Percentiles rank a stretch among this genome's conserved stretches.
Conservation (phyloP, 2,113 vertebrate species). For the Cervus canadensis region DNA sequence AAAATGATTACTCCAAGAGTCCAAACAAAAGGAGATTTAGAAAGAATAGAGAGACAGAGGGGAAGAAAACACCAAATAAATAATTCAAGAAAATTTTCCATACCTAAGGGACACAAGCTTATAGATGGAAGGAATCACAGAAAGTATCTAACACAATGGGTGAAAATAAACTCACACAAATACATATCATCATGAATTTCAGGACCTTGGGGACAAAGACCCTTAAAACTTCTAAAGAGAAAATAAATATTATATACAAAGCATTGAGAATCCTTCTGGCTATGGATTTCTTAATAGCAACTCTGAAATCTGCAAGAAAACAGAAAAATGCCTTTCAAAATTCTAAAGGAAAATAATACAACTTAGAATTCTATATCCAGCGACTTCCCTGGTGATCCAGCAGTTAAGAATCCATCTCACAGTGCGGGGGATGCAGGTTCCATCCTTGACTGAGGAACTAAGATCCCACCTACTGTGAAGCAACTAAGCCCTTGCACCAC, state of each 20-base stretch:
- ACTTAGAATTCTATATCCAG: slow-evolving; percentile 40
- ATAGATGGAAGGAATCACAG: neutral
- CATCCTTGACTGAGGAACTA: neutral
- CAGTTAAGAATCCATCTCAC: neutral
- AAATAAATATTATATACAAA: neutral
- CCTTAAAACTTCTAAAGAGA: neutral
- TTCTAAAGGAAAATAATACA: slow-evolving; percentile 4
- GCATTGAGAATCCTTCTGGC: neutral
- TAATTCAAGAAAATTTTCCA: neutral
- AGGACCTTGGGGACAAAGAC: neutral
- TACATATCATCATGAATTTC: neutral
- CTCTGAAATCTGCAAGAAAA: neutral
- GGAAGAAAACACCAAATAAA: neutral
- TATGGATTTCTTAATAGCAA: neutral
- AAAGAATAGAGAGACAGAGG: neutral
- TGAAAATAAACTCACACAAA: neutral
- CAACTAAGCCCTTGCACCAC: neutral
- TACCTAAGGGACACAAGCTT: neutral
- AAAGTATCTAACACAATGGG: neutral
- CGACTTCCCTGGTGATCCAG: neutral
- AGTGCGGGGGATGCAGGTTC: neutral
- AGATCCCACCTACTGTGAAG: neutral
- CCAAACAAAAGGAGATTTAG: neutral
- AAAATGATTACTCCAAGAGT: neutral
- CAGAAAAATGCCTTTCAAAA: neutral